Conservation (phyloP, 2,888 invertebrate genomes). For the Chymomyza procnemis region DNA sequence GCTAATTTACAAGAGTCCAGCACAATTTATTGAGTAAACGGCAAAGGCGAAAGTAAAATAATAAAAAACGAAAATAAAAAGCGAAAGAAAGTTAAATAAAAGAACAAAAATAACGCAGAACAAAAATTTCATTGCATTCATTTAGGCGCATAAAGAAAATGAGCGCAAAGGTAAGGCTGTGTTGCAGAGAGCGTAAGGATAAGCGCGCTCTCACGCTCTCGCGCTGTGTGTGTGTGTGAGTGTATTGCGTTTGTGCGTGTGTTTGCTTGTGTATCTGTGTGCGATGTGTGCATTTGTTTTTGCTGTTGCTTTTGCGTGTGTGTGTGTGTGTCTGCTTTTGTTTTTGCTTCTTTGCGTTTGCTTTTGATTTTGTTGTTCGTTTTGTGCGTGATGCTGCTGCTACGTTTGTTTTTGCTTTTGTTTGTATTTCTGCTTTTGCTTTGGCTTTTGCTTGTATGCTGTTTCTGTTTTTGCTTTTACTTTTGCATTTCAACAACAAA, state of each 20-base stretch:
- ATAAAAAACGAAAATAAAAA: slow-evolving; percentile 13
- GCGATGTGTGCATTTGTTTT: slow-evolving; percentile 12
- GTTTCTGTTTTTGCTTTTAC: slow-evolving; percentile 10
- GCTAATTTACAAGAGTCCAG: too few species aligned
- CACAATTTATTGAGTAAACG: too few species aligned
- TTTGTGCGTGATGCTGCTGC: neutral
- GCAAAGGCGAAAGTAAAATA: neutral
- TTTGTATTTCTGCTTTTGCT: slow-evolving; percentile 1
- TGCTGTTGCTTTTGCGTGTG: neutral
- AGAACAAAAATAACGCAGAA: slow-evolving; percentile 10
- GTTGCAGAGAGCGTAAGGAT: slow-evolving; percentile 10
- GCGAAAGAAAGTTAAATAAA: neutral
- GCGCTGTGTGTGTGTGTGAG: too few species aligned
- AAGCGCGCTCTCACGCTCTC: slow-evolving; percentile 17
- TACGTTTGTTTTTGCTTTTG: neutral
- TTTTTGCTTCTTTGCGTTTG: neutral
- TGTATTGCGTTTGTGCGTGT: neutral
- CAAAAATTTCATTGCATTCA: slow-evolving; percentile 54
- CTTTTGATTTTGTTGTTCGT: too few species aligned
- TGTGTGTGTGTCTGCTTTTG: slow-evolving; percentile 14
- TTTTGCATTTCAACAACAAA: neutral
- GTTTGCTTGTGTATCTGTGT: neutral
- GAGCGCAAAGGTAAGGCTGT: slow-evolving; percentile 61
- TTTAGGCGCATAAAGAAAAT: slow-evolving; percentile 67
- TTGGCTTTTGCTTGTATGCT: neutral